Percentiles rank a stretch among this genome's conserved stretches.
Evolutionary conservation across 2,888 invertebrate genomes (phyloP).

Genomic region (Ephialtes manifestator): DNA sequence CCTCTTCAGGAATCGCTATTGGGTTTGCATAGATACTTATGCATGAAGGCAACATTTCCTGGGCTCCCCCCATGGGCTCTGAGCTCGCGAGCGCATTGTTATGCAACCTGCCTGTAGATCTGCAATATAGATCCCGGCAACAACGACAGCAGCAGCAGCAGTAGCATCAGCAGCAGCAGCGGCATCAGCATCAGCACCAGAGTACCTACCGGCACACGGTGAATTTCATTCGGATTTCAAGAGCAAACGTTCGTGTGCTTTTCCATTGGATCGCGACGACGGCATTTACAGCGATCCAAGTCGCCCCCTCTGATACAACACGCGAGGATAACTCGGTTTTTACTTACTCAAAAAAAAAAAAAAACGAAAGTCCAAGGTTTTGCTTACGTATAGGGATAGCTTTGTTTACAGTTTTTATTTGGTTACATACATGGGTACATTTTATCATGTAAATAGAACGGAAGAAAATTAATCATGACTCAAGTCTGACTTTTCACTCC

Average conservation of each 20-base stretch:
- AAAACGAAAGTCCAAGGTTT: neutral
- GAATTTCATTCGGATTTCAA: conserved; percentile 53
- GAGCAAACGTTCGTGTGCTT: conserved; percentile 36
- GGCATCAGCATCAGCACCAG: neutral
- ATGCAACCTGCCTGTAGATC: conserved; percentile 79
- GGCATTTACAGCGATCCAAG: conserved; percentile 1
- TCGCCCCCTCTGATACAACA: conserved; percentile 15
- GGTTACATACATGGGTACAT: no score
- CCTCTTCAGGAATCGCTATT: conserved; percentile 79
- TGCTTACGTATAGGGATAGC: no score
- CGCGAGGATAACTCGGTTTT: neutral
- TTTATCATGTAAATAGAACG: no score
- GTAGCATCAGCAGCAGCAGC: conserved; percentile 6
- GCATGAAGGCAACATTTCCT: conserved; percentile 79
- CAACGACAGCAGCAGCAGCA: conserved; percentile 24
- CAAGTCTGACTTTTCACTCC: no score
- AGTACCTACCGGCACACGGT: conserved; percentile 29
- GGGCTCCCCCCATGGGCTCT: conserved; percentile 36
- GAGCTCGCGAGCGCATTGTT: conserved; percentile 76
- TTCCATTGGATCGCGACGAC: neutral
- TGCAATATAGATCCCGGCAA: conserved; percentile 77
- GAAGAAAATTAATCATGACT: no score
- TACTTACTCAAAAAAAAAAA: neutral
- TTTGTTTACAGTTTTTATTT: no score
- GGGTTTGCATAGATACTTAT: conserved; percentile 82